These are phyloP conservation scores for Pararge aegeria DNA, from an alignment of 1,140 invertebrate genomes.

Conservation along the genomic window DNA sequence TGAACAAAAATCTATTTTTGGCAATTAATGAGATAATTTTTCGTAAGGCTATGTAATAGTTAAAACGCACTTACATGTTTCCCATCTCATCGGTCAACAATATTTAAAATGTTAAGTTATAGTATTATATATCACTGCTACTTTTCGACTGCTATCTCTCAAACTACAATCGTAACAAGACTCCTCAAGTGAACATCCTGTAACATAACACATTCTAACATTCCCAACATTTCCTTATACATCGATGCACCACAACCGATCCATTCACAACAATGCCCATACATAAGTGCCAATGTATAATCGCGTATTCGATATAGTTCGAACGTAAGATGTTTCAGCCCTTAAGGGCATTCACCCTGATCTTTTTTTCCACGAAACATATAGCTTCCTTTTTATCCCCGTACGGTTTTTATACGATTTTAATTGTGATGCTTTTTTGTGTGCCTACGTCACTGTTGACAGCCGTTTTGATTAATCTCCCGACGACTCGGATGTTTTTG, in stretches of 20 bases:
- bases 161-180: slow-evolving; percentile 24
- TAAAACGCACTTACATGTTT: too few species aligned
- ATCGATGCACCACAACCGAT: slow-evolving; percentile 19
- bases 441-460: slow-evolving; percentile 27
- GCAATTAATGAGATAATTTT: too few species aligned
- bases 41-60: too few species aligned
- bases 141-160: slow-evolving; percentile 13
- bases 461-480: slow-evolving; percentile 30
- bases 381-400: slow-evolving; percentile 50
- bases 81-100: too few species aligned
- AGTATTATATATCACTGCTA: too few species aligned
- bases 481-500: slow-evolving; percentile 16
- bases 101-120: too few species aligned
- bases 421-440: slow-evolving; percentile 61
- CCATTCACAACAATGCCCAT: not conserved
- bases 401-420: slow-evolving; percentile 55
- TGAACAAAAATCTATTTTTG: too few species aligned
- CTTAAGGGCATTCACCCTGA: slow-evolving; percentile 63
- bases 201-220: slow-evolving; percentile 27
- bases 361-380: slow-evolving; percentile 53
- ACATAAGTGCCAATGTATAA: slow-evolving; percentile 40
- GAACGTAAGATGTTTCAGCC: slow-evolving; percentile 24
- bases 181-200: slow-evolving; percentile 41
- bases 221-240: slow-evolving; percentile 18
- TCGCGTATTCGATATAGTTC: slow-evolving; percentile 29